Conservation (phyloP, 2,888 invertebrate species). For the Apamea sordens region DNA sequence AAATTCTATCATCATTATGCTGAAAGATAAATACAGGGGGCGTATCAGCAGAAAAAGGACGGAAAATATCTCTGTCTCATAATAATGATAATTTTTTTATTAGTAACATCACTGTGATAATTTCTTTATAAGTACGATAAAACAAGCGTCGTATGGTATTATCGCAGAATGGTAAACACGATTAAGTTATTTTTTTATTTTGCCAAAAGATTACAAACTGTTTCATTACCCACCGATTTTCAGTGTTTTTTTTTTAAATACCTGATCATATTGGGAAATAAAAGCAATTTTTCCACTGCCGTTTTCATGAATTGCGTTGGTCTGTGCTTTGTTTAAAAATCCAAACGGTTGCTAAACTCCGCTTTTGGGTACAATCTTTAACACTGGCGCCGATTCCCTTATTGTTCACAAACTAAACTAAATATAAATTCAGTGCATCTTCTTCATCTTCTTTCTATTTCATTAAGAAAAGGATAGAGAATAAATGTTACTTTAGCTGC, state of each 20-base stretch:
- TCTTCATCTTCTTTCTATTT: no score
- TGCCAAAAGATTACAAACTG: not conserved
- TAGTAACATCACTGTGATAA: slow-evolving; percentile 10
- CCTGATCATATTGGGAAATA: no score
- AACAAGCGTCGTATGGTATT: not conserved
- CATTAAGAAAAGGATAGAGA: no score
- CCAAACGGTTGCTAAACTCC: not conserved
- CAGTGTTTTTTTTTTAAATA: not conserved
- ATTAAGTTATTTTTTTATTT: not conserved
- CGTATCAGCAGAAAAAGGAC: slow-evolving; percentile 38
- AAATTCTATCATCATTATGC: not conserved
- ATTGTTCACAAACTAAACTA: no score
- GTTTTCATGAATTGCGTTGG: not conserved
- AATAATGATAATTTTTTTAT: not conserved
- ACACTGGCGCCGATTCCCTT: no score
- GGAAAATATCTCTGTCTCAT: slow-evolving; percentile 23
- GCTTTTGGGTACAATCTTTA: not conserved
- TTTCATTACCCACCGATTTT: not conserved
- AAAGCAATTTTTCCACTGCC: not conserved
- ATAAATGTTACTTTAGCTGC: no score
- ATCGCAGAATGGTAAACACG: slow-evolving; percentile 12
- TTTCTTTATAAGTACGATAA: slow-evolving; percentile 27
- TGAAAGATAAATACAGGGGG: slow-evolving; percentile 10
- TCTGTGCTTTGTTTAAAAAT: not conserved
- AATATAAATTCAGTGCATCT: no score